These are phyloP conservation scores for Myiopsitta monachus DNA, from an alignment of 2,113 vertebrate genomes.

Conservation along the genomic window DNA sequence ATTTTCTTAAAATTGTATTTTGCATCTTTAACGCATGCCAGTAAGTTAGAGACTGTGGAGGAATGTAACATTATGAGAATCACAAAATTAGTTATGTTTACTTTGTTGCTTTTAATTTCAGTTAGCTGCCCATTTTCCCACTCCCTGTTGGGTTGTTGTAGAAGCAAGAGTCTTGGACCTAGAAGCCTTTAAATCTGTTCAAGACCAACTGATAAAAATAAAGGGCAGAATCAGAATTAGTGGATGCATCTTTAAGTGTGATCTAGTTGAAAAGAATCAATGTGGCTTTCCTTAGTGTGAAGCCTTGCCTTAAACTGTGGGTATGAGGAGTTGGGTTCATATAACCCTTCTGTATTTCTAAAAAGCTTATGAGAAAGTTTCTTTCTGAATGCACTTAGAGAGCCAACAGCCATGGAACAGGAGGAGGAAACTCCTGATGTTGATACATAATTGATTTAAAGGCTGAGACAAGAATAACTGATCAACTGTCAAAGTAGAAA, in stretches of 20 bases:
- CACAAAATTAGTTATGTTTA: neutral
- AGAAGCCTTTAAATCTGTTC: neutral
- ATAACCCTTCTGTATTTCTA: neutral
- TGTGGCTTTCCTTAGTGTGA: neutral
- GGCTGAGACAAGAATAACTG: neutral
- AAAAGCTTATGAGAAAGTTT: neutral
- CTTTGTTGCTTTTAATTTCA: neutral
- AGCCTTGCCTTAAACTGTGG: neutral
- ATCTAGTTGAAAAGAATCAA: neutral
- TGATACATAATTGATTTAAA: neutral
- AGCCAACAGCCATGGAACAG: neutral
- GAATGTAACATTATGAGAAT: accelerated
- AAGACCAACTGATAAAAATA: neutral
- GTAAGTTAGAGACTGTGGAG: neutral
- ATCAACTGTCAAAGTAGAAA: neutral
- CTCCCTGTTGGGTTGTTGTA: neutral
- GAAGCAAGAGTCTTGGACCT: neutral
- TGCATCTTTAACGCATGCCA: neutral
- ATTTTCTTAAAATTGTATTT: neutral
- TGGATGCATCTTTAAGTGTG: neutral
- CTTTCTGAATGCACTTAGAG: neutral
- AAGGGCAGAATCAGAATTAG: neutral
- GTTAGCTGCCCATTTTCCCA: neutral
- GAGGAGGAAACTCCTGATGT: neutral
- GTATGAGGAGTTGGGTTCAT: neutral